A percentile compares a stretch with the other conserved stretches of the same genome.
phyloP scores from a whole-genome alignment of 2,113 vertebrate species.

The Crocuta crocuta region DNA sequence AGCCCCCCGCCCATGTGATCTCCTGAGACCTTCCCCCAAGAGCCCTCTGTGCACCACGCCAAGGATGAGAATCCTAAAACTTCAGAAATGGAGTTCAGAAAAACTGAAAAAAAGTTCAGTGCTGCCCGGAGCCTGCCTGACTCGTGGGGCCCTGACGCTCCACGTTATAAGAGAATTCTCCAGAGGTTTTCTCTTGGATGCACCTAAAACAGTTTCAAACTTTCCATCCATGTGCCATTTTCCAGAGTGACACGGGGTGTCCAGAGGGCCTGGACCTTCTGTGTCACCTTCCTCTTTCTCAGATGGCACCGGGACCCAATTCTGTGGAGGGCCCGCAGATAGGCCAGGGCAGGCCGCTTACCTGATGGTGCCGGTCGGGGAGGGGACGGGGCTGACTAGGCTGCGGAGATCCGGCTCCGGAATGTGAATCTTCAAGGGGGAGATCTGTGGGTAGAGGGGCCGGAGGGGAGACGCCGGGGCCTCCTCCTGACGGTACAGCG shows the following conservation, averaged over 20 bases:
- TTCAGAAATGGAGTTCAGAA: neutral
- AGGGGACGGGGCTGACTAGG: constrained; percentile 94
- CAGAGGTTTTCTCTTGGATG: neutral
- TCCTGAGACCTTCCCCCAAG: neutral
- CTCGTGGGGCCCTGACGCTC: fast-evolving
- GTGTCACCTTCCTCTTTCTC: neutral
- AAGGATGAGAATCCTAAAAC: neutral
- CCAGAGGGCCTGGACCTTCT: fast-evolving
- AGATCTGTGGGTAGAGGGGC: constrained; percentile 95
- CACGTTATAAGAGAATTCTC: neutral
- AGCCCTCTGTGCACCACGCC: fast-evolving
- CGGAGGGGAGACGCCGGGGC: constrained; percentile 91
- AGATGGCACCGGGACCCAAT: neutral
- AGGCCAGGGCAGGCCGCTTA: constrained; percentile 72
- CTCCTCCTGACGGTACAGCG: constrained; percentile 92
- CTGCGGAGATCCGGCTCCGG: constrained; percentile 96
- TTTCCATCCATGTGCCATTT: neutral
- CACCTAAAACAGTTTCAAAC: neutral
- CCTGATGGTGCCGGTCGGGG: constrained; percentile 99
- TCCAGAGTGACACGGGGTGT: neutral
- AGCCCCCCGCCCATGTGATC: fast-evolving
- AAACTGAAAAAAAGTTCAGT: neutral
- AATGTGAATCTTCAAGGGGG: constrained; percentile 98
- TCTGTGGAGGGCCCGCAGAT: neutral
- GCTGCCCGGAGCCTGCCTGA: neutral